Percentiles rank a stretch among this genome's conserved stretches.
Evolutionary conservation across 2,797 vertebrate genomes (phyloP).

Genomic region (Sardinella longiceps): DNA sequence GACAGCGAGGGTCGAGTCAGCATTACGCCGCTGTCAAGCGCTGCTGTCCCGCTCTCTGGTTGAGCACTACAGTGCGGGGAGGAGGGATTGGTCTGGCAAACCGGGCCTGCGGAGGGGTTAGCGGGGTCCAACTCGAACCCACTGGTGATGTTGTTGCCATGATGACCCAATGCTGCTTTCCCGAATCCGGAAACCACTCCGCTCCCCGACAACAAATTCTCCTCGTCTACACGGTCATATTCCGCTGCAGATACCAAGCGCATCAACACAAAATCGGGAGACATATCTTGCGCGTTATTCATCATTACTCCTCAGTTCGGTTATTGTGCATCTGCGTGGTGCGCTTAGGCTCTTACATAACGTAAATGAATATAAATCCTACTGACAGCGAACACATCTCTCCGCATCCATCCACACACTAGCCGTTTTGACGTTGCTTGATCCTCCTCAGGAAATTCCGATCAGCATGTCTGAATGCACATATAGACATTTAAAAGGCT

Average conservation of each 20-base stretch:
- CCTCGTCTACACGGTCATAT: constrained; percentile 69
- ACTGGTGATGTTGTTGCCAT: constrained; percentile 51
- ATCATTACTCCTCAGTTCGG: constrained; percentile 57
- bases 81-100: constrained; percentile 55
- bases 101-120: constrained; percentile 61
- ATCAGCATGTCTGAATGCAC: constrained; percentile 36
- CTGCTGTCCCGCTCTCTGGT: constrained; percentile 66
- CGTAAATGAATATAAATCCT: constrained; percentile 53
- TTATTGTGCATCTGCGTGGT: constrained; percentile 54
- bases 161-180: constrained; percentile 61
- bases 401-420: constrained; percentile 42
- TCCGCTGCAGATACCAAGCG: constrained; percentile 71
- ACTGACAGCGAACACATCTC: constrained; percentile 39
- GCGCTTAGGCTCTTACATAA: constrained; percentile 63
- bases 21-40: constrained; percentile 74
- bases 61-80: constrained; percentile 73
- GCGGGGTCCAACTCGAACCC: constrained; percentile 62
- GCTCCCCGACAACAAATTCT: constrained; percentile 61
- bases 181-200: constrained; percentile 67
- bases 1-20: constrained; percentile 63
- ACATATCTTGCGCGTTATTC: constrained; percentile 71
- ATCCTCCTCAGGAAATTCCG: constrained; percentile 51
- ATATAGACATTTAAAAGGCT: constrained; percentile 44
- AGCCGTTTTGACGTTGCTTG: constrained; percentile 45
- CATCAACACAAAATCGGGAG: constrained; percentile 74